Conservation (phyloP, 2,113 vertebrate genomes). For the Puntigrus tetrazona region DNA sequence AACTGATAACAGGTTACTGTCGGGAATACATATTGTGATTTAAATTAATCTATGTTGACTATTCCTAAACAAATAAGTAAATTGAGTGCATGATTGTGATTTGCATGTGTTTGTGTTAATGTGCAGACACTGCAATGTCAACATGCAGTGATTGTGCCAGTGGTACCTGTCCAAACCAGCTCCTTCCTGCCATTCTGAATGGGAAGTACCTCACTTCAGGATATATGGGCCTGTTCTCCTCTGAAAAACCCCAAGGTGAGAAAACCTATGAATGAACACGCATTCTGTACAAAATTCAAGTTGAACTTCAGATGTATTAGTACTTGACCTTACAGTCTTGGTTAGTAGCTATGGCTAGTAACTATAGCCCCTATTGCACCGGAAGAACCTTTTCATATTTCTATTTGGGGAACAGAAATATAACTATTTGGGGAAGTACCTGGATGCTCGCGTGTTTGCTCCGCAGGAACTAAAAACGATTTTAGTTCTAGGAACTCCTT, state of each 20-base stretch:
- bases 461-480: no score
- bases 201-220: conserved; percentile 75
- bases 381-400: no score
- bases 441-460: no score
- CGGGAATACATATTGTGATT: neutral
- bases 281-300: neutral
- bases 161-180: conserved; percentile 65
- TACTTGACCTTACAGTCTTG: no score
- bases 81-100: neutral
- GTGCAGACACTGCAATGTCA: conserved; percentile 61
- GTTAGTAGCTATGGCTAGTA: neutral
- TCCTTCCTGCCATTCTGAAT: conserved; percentile 67
- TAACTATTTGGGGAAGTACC: no score
- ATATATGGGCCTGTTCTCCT: conserved; percentile 67
- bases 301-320: neutral
- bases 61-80: neutral
- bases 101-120: conserved; percentile 17
- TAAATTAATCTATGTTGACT: neutral
- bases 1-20: conserved; percentile 9
- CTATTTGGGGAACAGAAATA: no score
- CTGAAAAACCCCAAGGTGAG: conserved; percentile 69
- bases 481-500: no score
- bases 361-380: no score
- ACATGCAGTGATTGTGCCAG: conserved; percentile 74
- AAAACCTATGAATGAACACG: neutral